These are phyloP conservation scores for Pteropus rufus DNA, from an alignment of 2,797 vertebrate genomes.

Conservation along the genomic window DNA sequence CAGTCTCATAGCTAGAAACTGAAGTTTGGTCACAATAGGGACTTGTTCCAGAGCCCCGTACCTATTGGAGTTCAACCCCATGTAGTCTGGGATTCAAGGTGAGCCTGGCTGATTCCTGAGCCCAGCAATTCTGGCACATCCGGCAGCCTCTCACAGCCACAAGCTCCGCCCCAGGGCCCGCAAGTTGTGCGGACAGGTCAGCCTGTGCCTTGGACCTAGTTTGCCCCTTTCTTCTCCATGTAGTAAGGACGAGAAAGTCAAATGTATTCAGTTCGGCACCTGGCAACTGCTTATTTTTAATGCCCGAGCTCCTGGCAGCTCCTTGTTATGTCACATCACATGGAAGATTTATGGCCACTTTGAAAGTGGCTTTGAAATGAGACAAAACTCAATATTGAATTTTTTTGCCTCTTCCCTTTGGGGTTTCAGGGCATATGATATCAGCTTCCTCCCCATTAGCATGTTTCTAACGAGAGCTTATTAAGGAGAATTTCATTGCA, in stretches of 20 bases:
- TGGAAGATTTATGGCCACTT: conserved; percentile 71
- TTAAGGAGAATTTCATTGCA: conserved; percentile 60
- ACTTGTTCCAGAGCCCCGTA: neutral
- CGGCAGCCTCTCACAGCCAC: neutral
- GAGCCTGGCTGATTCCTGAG: neutral
- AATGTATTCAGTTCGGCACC: neutral
- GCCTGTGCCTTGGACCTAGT: rapidly evolving
- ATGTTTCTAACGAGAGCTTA: conserved; percentile 66
- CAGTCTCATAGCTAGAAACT: neutral
- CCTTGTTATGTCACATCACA: neutral
- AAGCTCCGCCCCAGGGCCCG: neutral
- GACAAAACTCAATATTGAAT: conserved; percentile 72
- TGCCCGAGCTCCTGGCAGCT: neutral
- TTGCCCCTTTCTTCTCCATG: neutral
- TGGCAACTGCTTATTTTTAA: conserved; percentile 24
- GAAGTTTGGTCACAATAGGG: neutral
- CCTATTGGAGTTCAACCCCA: neutral
- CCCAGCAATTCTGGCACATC: neutral
- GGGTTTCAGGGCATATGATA: conserved; percentile 56
- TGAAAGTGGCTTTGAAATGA: conserved; percentile 73
- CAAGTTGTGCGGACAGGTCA: neutral
- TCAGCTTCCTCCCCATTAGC: conserved; percentile 64
- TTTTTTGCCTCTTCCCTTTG: conserved; percentile 41
- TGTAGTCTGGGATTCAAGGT: neutral
- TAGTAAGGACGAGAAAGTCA: neutral